Conservation (phyloP, 2,888 invertebrate species). For the Andricus curvator region DNA sequence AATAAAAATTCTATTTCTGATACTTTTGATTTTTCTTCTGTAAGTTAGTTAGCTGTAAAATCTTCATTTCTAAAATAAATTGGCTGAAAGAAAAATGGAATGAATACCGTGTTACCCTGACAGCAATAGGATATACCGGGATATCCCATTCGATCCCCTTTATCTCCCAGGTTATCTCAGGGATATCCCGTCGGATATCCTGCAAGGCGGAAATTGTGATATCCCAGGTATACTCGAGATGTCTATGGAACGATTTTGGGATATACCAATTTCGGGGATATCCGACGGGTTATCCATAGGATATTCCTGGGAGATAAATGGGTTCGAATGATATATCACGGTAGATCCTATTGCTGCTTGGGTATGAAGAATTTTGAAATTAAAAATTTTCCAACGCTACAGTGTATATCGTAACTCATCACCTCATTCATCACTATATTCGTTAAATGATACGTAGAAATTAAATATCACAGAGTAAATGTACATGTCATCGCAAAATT, state of each 20-base stretch:
- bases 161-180: too few relatives aligned
- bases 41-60: neutral
- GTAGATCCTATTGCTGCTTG: too few relatives aligned
- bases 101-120: neutral
- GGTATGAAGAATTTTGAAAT: neutral
- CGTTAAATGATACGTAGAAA: neutral
- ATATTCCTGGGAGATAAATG: too few relatives aligned
- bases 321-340: too few relatives aligned
- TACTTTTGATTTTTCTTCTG: neutral
- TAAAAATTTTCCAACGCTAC: neutral
- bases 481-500: neutral
- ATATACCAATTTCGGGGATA: too few relatives aligned
- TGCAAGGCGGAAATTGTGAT: too few relatives aligned
- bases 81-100: neutral
- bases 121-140: too few relatives aligned
- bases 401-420: neutral
- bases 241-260: too few relatives aligned
- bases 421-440: constrained; percentile 1
- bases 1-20: neutral
- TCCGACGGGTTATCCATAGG: too few relatives aligned
- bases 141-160: too few relatives aligned
- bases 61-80: neutral
- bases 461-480: neutral
- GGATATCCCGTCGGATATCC: too few relatives aligned
- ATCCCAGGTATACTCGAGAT: too few relatives aligned